A percentile compares a stretch with the other conserved stretches of the same genome.
These are phyloP conservation scores for Myotis lucifugus DNA, from an alignment of 2,113 vertebrate species.

Conservation along the genomic window DNA sequence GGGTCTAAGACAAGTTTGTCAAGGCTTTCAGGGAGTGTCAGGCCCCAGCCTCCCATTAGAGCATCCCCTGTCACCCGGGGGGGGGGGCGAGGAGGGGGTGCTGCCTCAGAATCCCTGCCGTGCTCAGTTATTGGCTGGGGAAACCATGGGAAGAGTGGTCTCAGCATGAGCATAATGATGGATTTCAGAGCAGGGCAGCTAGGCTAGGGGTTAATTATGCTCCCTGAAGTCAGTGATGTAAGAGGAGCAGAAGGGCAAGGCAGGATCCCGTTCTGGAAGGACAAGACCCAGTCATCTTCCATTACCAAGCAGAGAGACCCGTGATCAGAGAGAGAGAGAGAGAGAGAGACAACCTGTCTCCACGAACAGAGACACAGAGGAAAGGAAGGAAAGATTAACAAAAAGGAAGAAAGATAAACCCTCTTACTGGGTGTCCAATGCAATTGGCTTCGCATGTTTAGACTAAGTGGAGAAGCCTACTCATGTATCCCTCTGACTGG, in stretches of 20 bases:
- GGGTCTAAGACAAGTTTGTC: neutral
- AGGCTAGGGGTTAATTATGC: neutral
- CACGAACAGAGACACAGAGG: neutral
- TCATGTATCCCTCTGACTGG: neutral
- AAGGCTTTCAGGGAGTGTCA: neutral
- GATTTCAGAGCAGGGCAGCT: neutral
- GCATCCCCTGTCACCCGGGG: no score
- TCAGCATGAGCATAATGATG: neutral
- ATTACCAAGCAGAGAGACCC: neutral
- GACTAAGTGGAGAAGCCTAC: neutral
- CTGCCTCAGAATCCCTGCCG: neutral
- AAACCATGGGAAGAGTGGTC: neutral
- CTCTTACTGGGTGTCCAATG: neutral
- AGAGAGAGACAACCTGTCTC: neutral
- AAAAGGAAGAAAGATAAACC: neutral
- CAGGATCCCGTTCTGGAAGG: neutral
- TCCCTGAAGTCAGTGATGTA: neutral
- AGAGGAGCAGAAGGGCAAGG: neutral
- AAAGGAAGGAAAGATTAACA: neutral
- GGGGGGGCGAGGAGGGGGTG: no score
- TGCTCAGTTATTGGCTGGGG: neutral
- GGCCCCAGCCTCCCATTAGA: neutral
- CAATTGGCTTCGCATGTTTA: neutral
- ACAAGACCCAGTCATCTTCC: neutral
- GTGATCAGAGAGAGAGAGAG: neutral